A percentile compares a stretch with the other conserved stretches of the same genome.
These are phyloP conservation scores for Darwinula stevensoni DNA, from an alignment of 2,888 invertebrate species.

Conservation along the genomic window DNA sequence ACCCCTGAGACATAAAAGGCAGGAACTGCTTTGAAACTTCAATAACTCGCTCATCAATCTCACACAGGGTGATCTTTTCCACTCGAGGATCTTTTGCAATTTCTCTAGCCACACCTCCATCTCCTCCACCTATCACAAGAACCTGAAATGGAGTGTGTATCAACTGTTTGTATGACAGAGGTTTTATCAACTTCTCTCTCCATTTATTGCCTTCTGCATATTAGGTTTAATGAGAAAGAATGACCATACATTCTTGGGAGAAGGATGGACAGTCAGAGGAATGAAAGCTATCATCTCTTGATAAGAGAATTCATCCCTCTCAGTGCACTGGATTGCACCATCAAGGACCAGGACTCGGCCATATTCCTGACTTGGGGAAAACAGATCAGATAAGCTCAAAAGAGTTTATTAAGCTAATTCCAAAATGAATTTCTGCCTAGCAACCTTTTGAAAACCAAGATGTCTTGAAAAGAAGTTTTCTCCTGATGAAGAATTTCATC, in stretches of 20 bases:
- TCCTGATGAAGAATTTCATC: constrained; percentile 43
- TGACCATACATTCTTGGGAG: constrained; percentile 47
- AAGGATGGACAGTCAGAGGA: constrained; percentile 64
- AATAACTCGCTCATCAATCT: constrained; percentile 77
- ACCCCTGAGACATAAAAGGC: constrained; percentile 67
- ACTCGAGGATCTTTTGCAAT: constrained; percentile 74
- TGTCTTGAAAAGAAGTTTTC: constrained; percentile 53
- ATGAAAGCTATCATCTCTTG: constrained; percentile 95
- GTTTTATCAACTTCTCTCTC: neutral
- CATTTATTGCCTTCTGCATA: neutral
- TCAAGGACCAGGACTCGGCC: constrained; percentile 70
- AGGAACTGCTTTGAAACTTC: constrained; percentile 62
- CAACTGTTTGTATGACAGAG: neutral
- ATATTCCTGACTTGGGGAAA: constrained; percentile 33
- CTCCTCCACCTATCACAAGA: constrained; percentile 87
- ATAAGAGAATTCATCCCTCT: constrained; percentile 85
- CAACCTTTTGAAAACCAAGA: constrained; percentile 49
- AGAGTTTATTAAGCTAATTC: neutral
- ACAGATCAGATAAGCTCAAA: constrained; percentile 6
- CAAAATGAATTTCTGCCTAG: constrained; percentile 14
- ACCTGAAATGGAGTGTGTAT: constrained; percentile 20
- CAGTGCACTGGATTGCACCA: constrained; percentile 86
- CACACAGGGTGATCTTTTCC: constrained; percentile 58
- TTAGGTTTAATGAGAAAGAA: too few relatives aligned
- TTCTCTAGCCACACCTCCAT: constrained; percentile 89